A percentile compares a stretch with the other conserved stretches of the same genome.
Evolutionary conservation across 2,888 invertebrate species (phyloP).

Genomic region (Thereva unica): DNA sequence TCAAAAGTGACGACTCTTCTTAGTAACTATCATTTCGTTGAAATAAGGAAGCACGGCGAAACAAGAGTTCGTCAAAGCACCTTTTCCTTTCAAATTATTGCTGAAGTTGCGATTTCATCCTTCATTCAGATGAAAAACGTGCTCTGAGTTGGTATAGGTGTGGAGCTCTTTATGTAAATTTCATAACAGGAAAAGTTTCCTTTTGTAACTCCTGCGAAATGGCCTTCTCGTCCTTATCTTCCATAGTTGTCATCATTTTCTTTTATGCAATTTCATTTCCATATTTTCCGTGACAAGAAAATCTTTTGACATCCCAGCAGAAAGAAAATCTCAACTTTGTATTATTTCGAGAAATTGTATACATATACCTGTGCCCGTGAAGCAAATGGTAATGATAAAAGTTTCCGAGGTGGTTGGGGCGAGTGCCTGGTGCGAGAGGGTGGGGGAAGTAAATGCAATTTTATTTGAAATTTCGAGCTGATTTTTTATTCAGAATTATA

Average conservation of each 20-base stretch:
- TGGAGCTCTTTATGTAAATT: slow-evolving; percentile 41
- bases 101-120: slow-evolving; percentile 10
- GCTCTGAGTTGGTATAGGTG: slow-evolving; percentile 29
- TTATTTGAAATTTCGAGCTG: no score
- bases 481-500: no score
- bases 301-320: slow-evolving; percentile 45
- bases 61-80: slow-evolving; percentile 6
- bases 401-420: no score
- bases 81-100: slow-evolving; percentile 30
- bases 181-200: slow-evolving; percentile 42
- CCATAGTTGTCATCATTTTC: slow-evolving; percentile 9
- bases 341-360: no score
- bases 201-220: slow-evolving; percentile 30
- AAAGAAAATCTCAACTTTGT: slow-evolving; percentile 3
- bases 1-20: no score
- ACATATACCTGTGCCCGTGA: no score
- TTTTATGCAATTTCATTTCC: slow-evolving; percentile 47
- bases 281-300: slow-evolving; percentile 56
- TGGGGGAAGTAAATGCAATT: no score
- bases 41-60: no score
- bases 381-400: no score
- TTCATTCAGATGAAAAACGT: slow-evolving; percentile 37
- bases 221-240: slow-evolving; percentile 31
- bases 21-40: no score
- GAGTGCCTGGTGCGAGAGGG: no score